Percentiles rank a stretch among this genome's conserved stretches.
Evolutionary conservation across 2,113 vertebrate genomes (phyloP).

Genomic region (Ophiodon elongatus): DNA sequence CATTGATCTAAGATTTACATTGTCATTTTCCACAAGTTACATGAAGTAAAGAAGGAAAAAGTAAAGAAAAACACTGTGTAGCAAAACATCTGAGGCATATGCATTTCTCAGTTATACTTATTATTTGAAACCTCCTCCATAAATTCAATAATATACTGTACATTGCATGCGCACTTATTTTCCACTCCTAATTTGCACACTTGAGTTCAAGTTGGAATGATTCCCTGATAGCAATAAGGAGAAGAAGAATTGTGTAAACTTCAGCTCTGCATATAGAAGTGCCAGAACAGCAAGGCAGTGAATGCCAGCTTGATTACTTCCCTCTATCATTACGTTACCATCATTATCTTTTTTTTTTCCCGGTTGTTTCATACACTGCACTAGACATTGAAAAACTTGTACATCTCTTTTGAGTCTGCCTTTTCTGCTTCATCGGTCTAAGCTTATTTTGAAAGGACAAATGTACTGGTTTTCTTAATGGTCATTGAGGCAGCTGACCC

Average conservation of each 20-base stretch:
- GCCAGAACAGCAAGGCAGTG: background rate
- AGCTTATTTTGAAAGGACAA: too few species aligned
- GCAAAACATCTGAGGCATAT: background rate
- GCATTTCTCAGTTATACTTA: background rate
- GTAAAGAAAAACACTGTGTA: background rate
- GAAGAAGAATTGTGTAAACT: slow-evolving; percentile 12
- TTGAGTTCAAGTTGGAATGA: slow-evolving; percentile 15
- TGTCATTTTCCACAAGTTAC: background rate
- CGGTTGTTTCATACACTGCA: background rate
- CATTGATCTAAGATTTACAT: slow-evolving; percentile 16
- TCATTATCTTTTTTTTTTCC: background rate
- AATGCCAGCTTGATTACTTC: slow-evolving; percentile 25
- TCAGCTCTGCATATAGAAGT: background rate
- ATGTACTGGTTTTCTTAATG: background rate
- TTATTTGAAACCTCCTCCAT: background rate
- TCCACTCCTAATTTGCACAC: background rate
- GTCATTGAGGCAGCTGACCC: background rate
- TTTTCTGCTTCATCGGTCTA: too few species aligned
- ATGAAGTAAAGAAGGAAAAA: background rate
- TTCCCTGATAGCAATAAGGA: background rate
- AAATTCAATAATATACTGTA: background rate
- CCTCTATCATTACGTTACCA: slow-evolving; percentile 5
- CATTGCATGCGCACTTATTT: background rate
- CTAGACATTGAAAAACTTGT: background rate
- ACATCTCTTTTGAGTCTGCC: background rate